A percentile compares a stretch with the other conserved stretches of the same genome.
phyloP scores from a whole-genome alignment of 2,888 invertebrate genomes.

The Sinelater perroti region DNA sequence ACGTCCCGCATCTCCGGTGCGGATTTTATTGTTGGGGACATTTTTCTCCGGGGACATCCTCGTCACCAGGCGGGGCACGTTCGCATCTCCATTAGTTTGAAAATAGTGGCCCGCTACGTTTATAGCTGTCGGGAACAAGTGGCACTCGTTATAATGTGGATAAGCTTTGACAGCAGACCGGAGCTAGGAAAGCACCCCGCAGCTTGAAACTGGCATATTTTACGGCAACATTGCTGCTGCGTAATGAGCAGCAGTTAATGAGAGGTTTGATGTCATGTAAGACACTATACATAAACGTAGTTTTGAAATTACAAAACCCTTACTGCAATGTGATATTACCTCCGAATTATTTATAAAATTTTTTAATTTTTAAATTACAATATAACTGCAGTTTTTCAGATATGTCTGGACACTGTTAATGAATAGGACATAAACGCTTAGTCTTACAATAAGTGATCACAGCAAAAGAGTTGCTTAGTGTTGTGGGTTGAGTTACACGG shows the following conservation, averaged over 20 bases:
- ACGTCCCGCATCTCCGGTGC: slow-evolving; percentile 6
- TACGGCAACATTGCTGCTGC: background rate
- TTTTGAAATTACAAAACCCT: too few relatives aligned
- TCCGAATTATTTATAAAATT: too few relatives aligned
- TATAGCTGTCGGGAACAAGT: slow-evolving; percentile 39
- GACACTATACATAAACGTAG: too few relatives aligned
- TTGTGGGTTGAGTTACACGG: too few relatives aligned
- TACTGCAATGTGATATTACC: too few relatives aligned
- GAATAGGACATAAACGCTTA: too few relatives aligned
- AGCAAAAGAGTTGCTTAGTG: too few relatives aligned
- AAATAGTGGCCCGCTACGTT: slow-evolving; percentile 39
- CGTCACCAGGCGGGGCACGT: slow-evolving; percentile 29
- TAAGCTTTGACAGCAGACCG: slow-evolving; percentile 37
- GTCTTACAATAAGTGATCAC: too few relatives aligned
- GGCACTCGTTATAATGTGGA: slow-evolving; percentile 39
- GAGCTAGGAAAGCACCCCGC: slow-evolving; percentile 29
- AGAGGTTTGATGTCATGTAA: slow-evolving; percentile 11
- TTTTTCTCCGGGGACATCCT: slow-evolving; percentile 22
- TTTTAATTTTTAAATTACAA: too few relatives aligned
- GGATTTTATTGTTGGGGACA: slow-evolving; percentile 28
- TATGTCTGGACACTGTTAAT: too few relatives aligned
- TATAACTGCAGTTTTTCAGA: too few relatives aligned
- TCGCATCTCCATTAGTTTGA: slow-evolving; percentile 39
- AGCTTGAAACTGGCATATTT: slow-evolving; percentile 20
- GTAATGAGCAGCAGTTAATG: slow-evolving; percentile 7